Base-by-base conservation (phyloP, 2,888 invertebrate genomes). In the Athalia cordata region DNA sequence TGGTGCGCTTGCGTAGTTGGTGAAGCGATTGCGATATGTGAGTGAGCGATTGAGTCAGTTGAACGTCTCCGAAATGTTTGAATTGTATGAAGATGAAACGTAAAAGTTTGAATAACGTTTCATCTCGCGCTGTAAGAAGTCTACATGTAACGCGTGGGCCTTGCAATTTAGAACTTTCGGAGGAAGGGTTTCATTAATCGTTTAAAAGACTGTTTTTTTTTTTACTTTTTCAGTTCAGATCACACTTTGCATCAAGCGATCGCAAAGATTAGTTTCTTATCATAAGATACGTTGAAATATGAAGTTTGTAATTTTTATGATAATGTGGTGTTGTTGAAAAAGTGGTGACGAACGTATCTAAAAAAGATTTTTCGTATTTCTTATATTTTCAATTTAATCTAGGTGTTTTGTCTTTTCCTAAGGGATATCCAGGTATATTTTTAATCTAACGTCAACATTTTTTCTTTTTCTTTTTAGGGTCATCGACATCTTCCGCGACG, bases 1-100 rank as follows among this genome's bases (percentile, higher is more conserved):
- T 13, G 50, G 47, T 64, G 75, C 75, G 75, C 75, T 50, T 75
- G 75, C 75, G 75, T 75, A 49, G 62, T 13, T 62, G 47, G n/a
- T 57, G 62, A 62, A n/a, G 9, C 13, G n/a, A 9, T 55, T 5
- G 52, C 68, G 50, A 47, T 45, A 64, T 45, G 64, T 43, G 43
- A 13, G 64, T 64, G 64, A 45, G 43, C 29, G 29, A 29, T 29
- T 29, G 29, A 29, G 29, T 29, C 29, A 29, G 29, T 55, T 55
- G 9, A 55, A 55, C 55, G 55, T 7, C 55, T 7, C 11, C n/a
- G 55, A 55, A 7, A 55, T n/a, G 55, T 9, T 55, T 4, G 55
- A n/a, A 52, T 9, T 2, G 7, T 55, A 7, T 9, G n/a, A 4
- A n/a, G 55, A 55, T 55, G 29, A 29, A 29, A 29, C 29, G 29